These are phyloP conservation scores for Agelastica alni DNA, from an alignment of 2,888 invertebrate species.

Conservation along the genomic window DNA sequence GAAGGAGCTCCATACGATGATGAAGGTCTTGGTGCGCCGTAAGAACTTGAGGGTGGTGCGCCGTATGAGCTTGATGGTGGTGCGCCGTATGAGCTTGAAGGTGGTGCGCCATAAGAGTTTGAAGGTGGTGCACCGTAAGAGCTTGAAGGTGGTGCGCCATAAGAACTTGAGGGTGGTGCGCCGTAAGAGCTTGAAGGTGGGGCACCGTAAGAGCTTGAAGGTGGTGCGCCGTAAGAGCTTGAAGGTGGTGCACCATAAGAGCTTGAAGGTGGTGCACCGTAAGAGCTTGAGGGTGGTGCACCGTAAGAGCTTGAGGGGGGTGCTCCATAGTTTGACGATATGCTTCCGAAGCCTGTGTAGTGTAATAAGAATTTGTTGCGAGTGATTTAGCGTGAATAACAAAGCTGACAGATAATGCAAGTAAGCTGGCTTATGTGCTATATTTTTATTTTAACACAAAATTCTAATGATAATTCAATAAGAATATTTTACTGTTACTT, in stretches of 20 bases:
- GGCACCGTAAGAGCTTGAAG: constrained; percentile 51
- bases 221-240: constrained; percentile 48
- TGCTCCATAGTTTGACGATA: constrained; percentile 54
- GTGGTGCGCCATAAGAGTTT: constrained; percentile 49
- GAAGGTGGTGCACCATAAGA: constrained; percentile 56
- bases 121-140: constrained; percentile 17
- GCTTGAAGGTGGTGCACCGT: constrained; percentile 51
- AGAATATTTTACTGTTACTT: too few relatives aligned
- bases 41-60: constrained; percentile 42
- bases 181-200: constrained; percentile 46
- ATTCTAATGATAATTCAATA: too few relatives aligned
- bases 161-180: constrained; percentile 48
- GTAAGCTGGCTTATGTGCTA: too few relatives aligned
- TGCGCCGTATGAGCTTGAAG: constrained; percentile 52
- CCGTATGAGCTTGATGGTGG: constrained; percentile 33
- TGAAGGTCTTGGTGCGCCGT: constrained; percentile 47
- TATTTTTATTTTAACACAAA: too few relatives aligned
- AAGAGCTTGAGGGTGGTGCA: constrained; percentile 49
- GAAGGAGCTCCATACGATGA: constrained; percentile 45
- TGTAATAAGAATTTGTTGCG: constrained; percentile 50
- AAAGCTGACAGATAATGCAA: too few relatives aligned
- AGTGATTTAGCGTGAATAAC: constrained; percentile 46
- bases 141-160: constrained; percentile 45
- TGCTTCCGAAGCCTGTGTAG: constrained; percentile 38
- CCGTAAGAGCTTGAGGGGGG: constrained; percentile 46